Base-by-base conservation (phyloP, 2,888 invertebrate species). In the Rapana venosa region DNA sequence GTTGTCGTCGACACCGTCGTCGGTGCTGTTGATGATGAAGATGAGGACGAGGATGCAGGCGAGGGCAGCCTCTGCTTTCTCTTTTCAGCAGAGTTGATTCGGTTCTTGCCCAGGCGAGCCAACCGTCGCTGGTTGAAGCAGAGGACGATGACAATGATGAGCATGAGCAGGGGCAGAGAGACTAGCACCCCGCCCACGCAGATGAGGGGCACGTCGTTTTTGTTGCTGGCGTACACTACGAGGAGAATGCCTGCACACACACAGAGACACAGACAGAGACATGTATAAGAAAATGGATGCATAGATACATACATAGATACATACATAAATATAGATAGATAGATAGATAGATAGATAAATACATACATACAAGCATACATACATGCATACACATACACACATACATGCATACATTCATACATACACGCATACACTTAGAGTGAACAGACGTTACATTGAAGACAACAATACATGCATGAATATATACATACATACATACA, bases 131-230 rank as follows among this genome's bases (percentile, higher is more conserved):
- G 92, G 91, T 93, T 93, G 66, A 92, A 90, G 66, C 92, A 92
- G n/a, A 93, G 81, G 20, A 91, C 77, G 30, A 93, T 90, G 22
- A 92, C 89, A 32, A 90, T 74, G 8, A 93, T 91, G 17, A 94
- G 87, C 20, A 93, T 90, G n/a, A 94, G 79, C 0, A 94, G 17
- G 0, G 94, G 94, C 22, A 94, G 91, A 0, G 90, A 85, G 13
- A 93, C 91, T n/a, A 94, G 88, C 15, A 93, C 91, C 6, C 93
- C 92, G 0, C 94, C 94, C 26, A 92, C 93, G 0, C 92, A 91
- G n/a, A 94, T 86, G 2, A 94, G 91, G 8, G 92, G 91, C 15
- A 87, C 66, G 88, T 93, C 93, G 11, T 92, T 89, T 74, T 92
- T 93, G 77, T 93, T 93, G 32, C 91, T 90, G 15, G 94, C 92